Evolutionary conservation across 1,140 invertebrate genomes (phyloP), one percentile per base, ranked within the genome.

Genomic region (Macrobrachium nipponense): DNA sequence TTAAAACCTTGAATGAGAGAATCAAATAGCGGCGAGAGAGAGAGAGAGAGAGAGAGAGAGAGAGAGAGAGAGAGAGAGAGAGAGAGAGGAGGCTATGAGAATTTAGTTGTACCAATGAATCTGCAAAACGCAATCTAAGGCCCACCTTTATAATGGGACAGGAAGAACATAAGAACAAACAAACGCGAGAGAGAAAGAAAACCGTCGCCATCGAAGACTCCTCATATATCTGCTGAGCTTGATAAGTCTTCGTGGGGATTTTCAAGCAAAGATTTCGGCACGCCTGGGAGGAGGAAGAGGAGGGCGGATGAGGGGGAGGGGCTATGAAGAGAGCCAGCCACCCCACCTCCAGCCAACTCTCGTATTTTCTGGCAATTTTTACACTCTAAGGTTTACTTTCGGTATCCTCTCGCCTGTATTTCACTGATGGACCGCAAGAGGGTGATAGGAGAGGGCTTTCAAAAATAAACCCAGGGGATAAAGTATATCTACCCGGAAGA

Each of bases 11-110:
- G 5, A 2, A 12, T 51, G 12, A 51, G 51, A 12, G 51, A 51
- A 7, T 51, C 51, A 51, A 51, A 51, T 36, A 36, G 27, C 4
- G n/a, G 44, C 5, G 44, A 51, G 44, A 51, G 44, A 51, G 44
- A 14, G 23, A 75, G 36, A 75, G 10, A 75, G 27, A 75, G 36
- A 75, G 43, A 75, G 73, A 75, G 72, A 75, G 72, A 75, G 72
- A 75, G 72, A 75, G 72, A 75, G 72, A 75, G 72, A 75, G 72
- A 75, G 72, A 44, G 72, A 44, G 72, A 76, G 43, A 76, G 43
- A 76, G 7, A 76, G 14, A 76, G 73, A 51, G 11, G 23, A 27
- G 17, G 59, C 12, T 17, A 73, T 14, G 58, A 11, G 11, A 64
- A 20, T 17, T 18, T 5, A 64, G 62, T 2, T 20, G 20, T 18